Evolutionary conservation across 2,797 vertebrate genomes (phyloP).

Genomic region (Calcarius lapponicus): DNA sequence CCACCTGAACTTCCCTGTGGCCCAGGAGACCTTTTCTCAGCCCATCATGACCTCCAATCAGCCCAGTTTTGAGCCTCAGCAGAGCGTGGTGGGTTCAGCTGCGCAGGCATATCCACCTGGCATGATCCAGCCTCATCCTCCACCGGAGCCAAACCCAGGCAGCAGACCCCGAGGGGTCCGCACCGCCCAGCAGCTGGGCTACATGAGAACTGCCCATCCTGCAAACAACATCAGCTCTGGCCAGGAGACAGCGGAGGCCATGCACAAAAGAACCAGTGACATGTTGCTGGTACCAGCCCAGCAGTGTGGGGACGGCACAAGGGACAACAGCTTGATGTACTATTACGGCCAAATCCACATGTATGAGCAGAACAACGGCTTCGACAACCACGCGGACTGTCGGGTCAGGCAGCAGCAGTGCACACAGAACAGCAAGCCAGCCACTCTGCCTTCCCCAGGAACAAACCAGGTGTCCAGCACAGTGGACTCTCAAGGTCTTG

Average conservation of each 20-base stretch:
- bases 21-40: constrained; percentile 76
- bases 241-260: constrained; percentile 80
- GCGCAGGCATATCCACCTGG: constrained; percentile 65
- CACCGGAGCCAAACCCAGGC: constrained; percentile 79
- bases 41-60: constrained; percentile 74
- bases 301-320: constrained; percentile 61
- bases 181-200: constrained; percentile 78
- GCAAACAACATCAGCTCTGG: constrained; percentile 60
- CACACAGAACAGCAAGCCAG: constrained; percentile 57
- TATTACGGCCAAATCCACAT: constrained; percentile 92
- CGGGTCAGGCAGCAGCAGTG: constrained; percentile 68
- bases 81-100: constrained; percentile 46
- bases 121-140: constrained; percentile 88
- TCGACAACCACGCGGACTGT: constrained; percentile 76
- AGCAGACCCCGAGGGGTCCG: constrained; percentile 78
- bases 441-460: constrained; percentile 88
- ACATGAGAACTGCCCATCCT: constrained; percentile 76
- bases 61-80: constrained; percentile 79
- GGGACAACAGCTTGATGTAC: constrained; percentile 78
- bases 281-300: constrained; percentile 53
- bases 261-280: constrained; percentile 79
- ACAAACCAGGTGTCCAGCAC: constrained; percentile 96
- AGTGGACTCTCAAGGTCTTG: constrained; percentile 85
- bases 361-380: constrained; percentile 83
- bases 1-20: constrained; percentile 59